phyloP scores from a whole-genome alignment of 2,888 invertebrate species.

The Macrosiphum euphorbiae region DNA sequence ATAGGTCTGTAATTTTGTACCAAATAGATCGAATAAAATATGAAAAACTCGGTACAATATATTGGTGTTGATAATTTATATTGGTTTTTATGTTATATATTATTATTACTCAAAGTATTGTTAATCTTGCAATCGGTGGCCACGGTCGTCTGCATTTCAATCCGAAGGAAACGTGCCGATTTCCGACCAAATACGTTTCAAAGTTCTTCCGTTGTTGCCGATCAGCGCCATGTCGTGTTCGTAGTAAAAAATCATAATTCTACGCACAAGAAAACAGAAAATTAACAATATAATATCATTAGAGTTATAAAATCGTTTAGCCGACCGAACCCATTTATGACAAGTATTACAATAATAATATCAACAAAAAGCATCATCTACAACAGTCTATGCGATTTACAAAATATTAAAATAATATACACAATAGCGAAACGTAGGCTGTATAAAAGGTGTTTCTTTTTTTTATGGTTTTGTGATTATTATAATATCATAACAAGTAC shows the following conservation, averaged over 20 bases:
- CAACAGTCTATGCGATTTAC: neutral
- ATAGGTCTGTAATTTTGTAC: constrained; percentile 62
- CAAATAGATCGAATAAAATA: constrained; percentile 59
- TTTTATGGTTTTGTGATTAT: neutral
- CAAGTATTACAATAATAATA: neutral
- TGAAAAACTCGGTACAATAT: constrained; percentile 59
- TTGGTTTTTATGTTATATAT: neutral
- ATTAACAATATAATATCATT: neutral
- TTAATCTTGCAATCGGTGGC: neutral
- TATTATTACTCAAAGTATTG: neutral
- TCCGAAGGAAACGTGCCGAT: constrained; percentile 34
- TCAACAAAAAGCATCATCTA: neutral
- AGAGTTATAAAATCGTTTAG: neutral
- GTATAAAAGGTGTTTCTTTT: neutral
- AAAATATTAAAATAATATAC: neutral
- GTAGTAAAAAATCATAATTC: constrained; percentile 48
- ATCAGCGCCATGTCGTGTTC: constrained; percentile 55
- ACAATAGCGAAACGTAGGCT: neutral
- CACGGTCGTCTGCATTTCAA: neutral
- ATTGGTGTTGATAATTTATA: constrained; percentile 10
- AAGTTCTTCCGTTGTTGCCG: constrained; percentile 44
- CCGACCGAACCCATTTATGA: neutral
- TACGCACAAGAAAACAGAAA: neutral
- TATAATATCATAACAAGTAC: neutral
- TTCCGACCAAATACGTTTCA: constrained; percentile 53